These are phyloP conservation scores for Sander vitreus DNA, from an alignment of 2,113 vertebrate genomes.

Conservation along the genomic window DNA sequence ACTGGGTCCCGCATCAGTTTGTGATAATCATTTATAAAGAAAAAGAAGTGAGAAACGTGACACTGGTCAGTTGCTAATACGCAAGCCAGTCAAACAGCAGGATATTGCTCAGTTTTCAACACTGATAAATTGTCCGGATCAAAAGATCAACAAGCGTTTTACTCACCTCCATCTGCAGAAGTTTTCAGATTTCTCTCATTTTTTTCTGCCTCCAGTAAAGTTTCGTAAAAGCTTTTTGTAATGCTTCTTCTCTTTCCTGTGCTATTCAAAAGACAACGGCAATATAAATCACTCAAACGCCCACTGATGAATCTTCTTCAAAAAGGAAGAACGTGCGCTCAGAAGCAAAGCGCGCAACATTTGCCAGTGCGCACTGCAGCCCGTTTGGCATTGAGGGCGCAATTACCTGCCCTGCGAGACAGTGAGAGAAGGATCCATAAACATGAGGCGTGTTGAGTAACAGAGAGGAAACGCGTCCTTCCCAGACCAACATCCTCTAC, in stretches of 20 bases:
- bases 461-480: conserved; percentile 15
- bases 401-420: conserved; percentile 13
- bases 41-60: neutral
- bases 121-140: neutral
- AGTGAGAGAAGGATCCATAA: neutral
- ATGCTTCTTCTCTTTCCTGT: neutral
- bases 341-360: conserved; percentile 5
- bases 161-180: conserved; percentile 61
- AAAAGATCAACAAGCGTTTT: neutral
- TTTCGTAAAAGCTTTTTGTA: neutral
- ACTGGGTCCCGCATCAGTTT: neutral
- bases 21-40: neutral
- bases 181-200: conserved; percentile 4
- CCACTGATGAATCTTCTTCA: neutral
- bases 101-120: too few relatives aligned
- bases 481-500: neutral
- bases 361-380: conserved; percentile 47
- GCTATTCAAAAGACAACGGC: neutral
- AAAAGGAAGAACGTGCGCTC: neutral
- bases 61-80: neutral
- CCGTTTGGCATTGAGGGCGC: conserved; percentile 14
- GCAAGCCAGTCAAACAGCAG: neutral
- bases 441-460: neutral
- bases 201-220: neutral
- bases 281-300: neutral